These are phyloP conservation scores for Orchestia grillus DNA, from an alignment of 1,140 invertebrate genomes.

Conservation along the genomic window DNA sequence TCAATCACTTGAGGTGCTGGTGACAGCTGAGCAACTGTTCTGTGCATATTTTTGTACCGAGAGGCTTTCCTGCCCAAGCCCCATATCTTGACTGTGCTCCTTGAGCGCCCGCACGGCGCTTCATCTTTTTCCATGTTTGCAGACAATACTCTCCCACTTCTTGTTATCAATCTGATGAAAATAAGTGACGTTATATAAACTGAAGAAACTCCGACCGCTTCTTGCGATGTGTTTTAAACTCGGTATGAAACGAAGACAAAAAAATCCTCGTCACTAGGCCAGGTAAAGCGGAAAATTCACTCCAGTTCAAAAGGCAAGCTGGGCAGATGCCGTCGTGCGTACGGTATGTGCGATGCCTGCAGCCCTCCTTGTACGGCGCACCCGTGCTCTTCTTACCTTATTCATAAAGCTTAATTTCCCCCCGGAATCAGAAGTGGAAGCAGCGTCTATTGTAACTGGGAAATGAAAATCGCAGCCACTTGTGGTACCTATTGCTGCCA, in stretches of 20 bases:
- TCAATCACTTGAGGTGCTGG: too few relatives aligned
- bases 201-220: not conserved
- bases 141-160: not conserved
- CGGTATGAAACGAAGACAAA: too few relatives aligned
- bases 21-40: too few relatives aligned
- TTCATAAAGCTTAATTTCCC: constrained; percentile 55
- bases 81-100: not conserved
- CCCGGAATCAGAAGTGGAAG: constrained; percentile 40
- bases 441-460: not conserved
- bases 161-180: not conserved
- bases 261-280: too few relatives aligned
- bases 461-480: not conserved
- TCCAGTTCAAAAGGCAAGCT: not conserved
- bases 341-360: not conserved
- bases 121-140: not conserved
- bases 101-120: not conserved
- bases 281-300: not conserved
- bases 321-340: not conserved
- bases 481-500: not conserved
- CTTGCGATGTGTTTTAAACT: not conserved
- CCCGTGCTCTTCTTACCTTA: constrained; percentile 35
- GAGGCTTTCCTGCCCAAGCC: not conserved
- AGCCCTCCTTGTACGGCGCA: not conserved
- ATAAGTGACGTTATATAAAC: not conserved
- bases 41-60: too few relatives aligned